Evolutionary conservation across 2,797 vertebrate genomes (phyloP).

Genomic region (Poecilia velifera): DNA sequence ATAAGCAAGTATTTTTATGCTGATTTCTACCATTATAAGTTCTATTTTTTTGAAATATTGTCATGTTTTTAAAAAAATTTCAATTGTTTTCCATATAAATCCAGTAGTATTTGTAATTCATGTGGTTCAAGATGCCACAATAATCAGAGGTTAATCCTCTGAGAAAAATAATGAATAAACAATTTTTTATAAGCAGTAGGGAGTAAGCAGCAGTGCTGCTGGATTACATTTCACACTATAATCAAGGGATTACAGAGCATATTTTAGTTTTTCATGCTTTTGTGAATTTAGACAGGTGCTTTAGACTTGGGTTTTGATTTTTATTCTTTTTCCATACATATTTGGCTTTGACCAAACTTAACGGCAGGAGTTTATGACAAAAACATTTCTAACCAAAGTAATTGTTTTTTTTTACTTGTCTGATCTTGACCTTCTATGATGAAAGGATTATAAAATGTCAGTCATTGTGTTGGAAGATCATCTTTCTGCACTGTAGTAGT

Average conservation of each 20-base stretch:
- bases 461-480: constrained; percentile 4
- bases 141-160: background rate
- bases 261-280: background rate
- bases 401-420: background rate
- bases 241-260: background rate
- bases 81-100: background rate
- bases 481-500: constrained; percentile 5
- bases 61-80: background rate
- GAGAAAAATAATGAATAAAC: constrained; percentile 5
- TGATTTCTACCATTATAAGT: background rate
- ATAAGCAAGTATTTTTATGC: background rate
- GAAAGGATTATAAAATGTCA: constrained; percentile 44
- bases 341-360: background rate
- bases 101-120: background rate
- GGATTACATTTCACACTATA: background rate
- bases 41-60: background rate
- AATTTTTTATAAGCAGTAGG: background rate
- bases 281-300: background rate
- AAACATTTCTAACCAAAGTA: background rate
- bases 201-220: background rate
- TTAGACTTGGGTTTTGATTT: background rate
- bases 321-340: background rate
- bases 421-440: constrained; percentile 1
- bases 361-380: background rate
- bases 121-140: background rate